Conservation (phyloP, 37 sponge, comb jelly and placozoan genomes). For the Agelas oroides region DNA sequence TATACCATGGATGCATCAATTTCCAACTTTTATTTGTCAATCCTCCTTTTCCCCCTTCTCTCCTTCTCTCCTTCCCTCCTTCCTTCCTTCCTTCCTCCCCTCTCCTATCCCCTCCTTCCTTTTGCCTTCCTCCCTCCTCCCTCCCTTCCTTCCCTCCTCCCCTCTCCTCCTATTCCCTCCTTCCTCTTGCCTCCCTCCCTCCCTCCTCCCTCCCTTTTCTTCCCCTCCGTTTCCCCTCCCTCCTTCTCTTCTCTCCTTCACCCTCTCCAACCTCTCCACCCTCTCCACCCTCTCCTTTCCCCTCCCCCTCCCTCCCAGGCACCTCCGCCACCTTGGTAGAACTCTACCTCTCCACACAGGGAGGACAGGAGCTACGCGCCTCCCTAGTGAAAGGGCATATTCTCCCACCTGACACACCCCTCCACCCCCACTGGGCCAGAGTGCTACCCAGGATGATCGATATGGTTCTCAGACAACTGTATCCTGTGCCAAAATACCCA, state of each 20-base stretch:
- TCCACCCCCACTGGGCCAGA: constrained; percentile 6
- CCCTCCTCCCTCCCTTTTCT: too few relatives aligned
- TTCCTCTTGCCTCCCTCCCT: too few relatives aligned
- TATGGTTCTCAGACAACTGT: constrained; percentile 38
- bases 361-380: constrained; percentile 7
- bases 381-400: constrained; percentile 9
- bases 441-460: constrained; percentile 29
- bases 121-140: too few relatives aligned
- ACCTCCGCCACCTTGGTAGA: constrained; percentile 20
- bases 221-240: background rate
- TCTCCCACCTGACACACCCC: background rate
- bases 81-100: background rate
- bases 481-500: constrained; percentile 6
- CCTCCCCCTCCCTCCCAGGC: background rate
- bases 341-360: constrained; percentile 32
- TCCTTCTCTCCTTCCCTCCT: constrained; percentile 15
- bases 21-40: too few relatives aligned
- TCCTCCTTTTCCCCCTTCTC: background rate
- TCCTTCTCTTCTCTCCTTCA: background rate
- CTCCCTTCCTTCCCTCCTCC: too few relatives aligned
- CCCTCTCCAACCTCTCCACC: background rate
- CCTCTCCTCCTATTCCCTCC: too few relatives aligned
- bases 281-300: background rate
- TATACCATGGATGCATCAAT: too few relatives aligned
- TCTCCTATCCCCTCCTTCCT: background rate